Evolutionary conservation across 2,113 vertebrate species (phyloP), one percentile per base, ranked within the genome.

Genomic region (Cynopterus brachyotis): DNA sequence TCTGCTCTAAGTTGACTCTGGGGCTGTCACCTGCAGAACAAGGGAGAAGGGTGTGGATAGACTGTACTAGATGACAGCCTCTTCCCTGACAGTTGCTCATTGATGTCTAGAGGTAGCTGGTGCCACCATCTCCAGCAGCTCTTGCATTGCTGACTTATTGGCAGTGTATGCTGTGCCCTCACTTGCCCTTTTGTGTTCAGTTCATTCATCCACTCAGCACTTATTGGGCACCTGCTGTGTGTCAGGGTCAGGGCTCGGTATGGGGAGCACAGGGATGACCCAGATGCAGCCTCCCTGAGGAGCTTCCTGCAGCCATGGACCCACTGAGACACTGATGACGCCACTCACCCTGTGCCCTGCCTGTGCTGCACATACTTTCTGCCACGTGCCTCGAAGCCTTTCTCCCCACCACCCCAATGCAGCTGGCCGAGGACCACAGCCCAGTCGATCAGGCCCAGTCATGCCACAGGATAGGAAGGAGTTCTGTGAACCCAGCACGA

Each of bases 71-170:
- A 19, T 40, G 24, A 5, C 64, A 47, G 22, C 20, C 66, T 67
- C 26, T 35, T 30, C 35, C 53, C 64, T 3, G 3, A 53, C 4
- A 3, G 66, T 30, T 20, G 9, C 81, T 59, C 13, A 5, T 69
- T 5, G 37, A 35, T 5, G 13, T 30, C 20, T 15, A 45, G 81
- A 55, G 37, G 53, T 59, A 47, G 64, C 76, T 1, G 28, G 1
- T 15, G 24, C 50, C 45, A 60, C 75, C 62, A 1, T 17, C 19
- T 37, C 42, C 13, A 22, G 40, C 42, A 20, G 32, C 64, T 20
- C 76, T 2, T 8, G 0, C 3, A 0, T 45, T 0, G 6, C 64
- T 24, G 37, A 35, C 40, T 12, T 37, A 19, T 53, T 20, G 2
- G 28, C 42, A 5, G 40, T 6, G n/a, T 2, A 0, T 9, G 24